Base-by-base conservation (phyloP, 2,797 vertebrate species). In the Chaetodon trifasciatus region DNA sequence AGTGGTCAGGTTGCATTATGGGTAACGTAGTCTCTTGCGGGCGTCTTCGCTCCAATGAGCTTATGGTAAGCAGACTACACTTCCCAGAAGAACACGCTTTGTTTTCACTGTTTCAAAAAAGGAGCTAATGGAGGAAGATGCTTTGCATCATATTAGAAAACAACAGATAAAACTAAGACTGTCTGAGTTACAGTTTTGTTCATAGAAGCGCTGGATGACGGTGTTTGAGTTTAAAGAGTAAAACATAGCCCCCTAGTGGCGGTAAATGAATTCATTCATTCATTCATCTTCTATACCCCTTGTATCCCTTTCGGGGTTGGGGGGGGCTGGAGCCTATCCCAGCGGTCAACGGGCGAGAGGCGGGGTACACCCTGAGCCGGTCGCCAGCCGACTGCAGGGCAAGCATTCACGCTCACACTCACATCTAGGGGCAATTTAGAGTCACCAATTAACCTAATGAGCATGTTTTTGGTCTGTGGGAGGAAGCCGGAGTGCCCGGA, bases 231-330 rank as follows among this genome's bases (percentile, higher is more conserved):
- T 73, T 63, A 55, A 0, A 79, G 83, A 81, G 87, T 78, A 76
- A 52, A 61, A 91, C 63, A 73, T 72, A 88, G 88, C 86, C 92
- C 90, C 57, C 93, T 93, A 57, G 88, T 86, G 93, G 92, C 57
- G 74, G 17, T 5, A 4, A 32, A 32, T 28, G 0, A 24, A 37
- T n/a, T 52, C n/a, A n/a, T n/a, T n/a, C n/a, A n/a, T n/a, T n/a
- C n/a, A n/a, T n/a, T n/a, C n/a, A n/a, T n/a, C n/a, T n/a, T n/a
- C n/a, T n/a, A n/a, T n/a, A n/a, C n/a, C n/a, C n/a, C n/a, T n/a
- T n/a, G n/a, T n/a, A n/a, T n/a, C n/a, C n/a, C n/a, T n/a, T n/a
- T n/a, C n/a, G n/a, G n/a, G n/a, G n/a, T n/a, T n/a, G n/a, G n/a
- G n/a, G n/a, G n/a, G n/a, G n/a, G n/a, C n/a, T n/a, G n/a, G n/a